A percentile compares a stretch with the other conserved stretches of the same genome.
These are phyloP conservation scores for Notolabrus celidotus DNA, from an alignment of 2,797 vertebrate genomes.

Conservation along the genomic window DNA sequence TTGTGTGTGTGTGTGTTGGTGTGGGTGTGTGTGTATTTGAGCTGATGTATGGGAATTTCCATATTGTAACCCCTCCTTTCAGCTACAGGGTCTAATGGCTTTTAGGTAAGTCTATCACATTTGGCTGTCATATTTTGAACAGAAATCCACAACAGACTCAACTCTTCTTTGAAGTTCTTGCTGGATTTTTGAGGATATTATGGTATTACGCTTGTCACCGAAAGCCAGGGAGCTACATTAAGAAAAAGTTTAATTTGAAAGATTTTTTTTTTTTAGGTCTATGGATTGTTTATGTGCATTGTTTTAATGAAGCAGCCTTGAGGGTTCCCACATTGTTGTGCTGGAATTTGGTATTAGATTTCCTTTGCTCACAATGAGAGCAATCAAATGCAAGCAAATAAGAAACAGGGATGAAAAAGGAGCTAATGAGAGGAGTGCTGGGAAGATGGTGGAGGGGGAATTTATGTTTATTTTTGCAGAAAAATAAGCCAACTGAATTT, in stretches of 20 bases:
- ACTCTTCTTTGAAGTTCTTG: constrained; percentile 53
- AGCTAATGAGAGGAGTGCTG: constrained; percentile 29
- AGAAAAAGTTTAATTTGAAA: too few species aligned
- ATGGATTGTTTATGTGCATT: constrained; percentile 36
- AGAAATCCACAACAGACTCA: constrained; percentile 37
- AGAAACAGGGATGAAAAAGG: constrained; percentile 45
- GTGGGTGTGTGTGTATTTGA: constrained; percentile 40
- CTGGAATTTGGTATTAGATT: constrained; percentile 49
- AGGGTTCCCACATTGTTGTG: constrained; percentile 26
- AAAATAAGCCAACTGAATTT: background rate
- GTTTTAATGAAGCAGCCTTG: constrained; percentile 38
- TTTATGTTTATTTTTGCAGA: background rate
- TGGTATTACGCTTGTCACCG: constrained; percentile 61
- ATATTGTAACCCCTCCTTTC: constrained; percentile 36
- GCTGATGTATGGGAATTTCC: constrained; percentile 62
- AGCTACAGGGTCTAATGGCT: constrained; percentile 35
- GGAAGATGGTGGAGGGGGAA: background rate
- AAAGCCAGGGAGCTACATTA: constrained; percentile 21
- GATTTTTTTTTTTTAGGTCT: constrained; percentile 37
- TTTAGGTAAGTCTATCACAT: constrained; percentile 34
- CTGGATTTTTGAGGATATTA: constrained; percentile 35
- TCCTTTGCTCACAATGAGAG: constrained; percentile 34
- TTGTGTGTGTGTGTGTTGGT: constrained; percentile 6
- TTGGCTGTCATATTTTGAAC: constrained; percentile 34
- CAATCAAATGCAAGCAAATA: constrained; percentile 51